A percentile compares a stretch with the other conserved stretches of the same genome.
These are phyloP conservation scores for Minunthozetes semirufus DNA, from an alignment of 2,888 invertebrate genomes.

Conservation along the genomic window DNA sequence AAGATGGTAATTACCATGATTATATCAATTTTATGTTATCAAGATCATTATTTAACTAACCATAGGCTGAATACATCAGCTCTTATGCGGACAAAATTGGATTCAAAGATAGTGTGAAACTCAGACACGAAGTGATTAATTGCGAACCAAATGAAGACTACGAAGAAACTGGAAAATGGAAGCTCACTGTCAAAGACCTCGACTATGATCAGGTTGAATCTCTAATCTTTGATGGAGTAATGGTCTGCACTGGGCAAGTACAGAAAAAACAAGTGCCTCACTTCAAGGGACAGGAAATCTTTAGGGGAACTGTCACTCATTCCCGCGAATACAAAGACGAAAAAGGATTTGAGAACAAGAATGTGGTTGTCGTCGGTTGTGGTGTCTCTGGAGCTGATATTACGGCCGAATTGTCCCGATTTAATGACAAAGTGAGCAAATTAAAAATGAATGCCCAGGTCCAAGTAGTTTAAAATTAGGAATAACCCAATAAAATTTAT, in stretches of 20 bases:
- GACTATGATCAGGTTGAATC: slow-evolving; percentile 1
- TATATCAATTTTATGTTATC: too few species aligned
- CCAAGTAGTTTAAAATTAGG: too few species aligned
- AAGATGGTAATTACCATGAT: slow-evolving; percentile 43
- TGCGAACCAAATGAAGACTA: background rate
- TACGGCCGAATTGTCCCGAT: slow-evolving; percentile 49
- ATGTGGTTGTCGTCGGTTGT: slow-evolving; percentile 51
- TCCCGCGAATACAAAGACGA: slow-evolving; percentile 44
- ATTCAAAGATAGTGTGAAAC: background rate
- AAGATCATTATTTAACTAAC: too few species aligned
- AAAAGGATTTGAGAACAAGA: slow-evolving; percentile 44
- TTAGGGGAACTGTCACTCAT: slow-evolving; percentile 44
- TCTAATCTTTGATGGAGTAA: slow-evolving; percentile 51
- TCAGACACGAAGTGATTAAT: background rate
- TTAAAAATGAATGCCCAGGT: too few species aligned
- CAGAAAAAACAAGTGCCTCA: slow-evolving; percentile 49
- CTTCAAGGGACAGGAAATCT: slow-evolving; percentile 48
- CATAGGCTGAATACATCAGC: too few species aligned
- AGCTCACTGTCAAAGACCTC: background rate
- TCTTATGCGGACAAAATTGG: background rate
- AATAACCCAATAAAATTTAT: too few species aligned
- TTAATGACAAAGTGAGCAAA: too few species aligned
- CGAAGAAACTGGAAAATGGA: slow-evolving; percentile 33
- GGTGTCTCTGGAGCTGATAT: slow-evolving; percentile 52
- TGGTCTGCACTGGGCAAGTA: slow-evolving; percentile 53